Base-by-base conservation (phyloP, 2,888 invertebrate species). In the Synanthedon vespiformis region DNA sequence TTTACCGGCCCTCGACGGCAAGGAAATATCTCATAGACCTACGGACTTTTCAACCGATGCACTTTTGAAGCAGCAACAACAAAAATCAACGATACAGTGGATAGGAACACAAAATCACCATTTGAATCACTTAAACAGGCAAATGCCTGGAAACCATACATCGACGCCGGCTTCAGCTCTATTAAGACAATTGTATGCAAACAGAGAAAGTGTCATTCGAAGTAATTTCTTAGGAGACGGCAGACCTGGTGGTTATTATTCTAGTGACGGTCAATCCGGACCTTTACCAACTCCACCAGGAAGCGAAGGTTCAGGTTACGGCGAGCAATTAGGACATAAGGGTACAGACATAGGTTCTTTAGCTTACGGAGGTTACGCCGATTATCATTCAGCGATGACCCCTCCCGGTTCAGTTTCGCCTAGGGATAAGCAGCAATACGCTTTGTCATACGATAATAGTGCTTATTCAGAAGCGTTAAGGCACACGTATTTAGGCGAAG, bases 351-450 rank as follows among this genome's bases (percentile, higher is more conserved):
- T 93, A 89, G 71, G 94, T 89, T 78, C 94, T 79, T 70, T 86
- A 62, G 81, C 86, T 49, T 87, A 87, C 55, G 84, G 85, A 34
- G 90, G 92, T 47, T 90, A 90, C 60, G 93, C 93, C 58, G 95
- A 95, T 68, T 95, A 95, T 68, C 97, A 97, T 76, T 94, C 95
- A 47, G 95, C 96, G 50, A 97, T 98, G 95, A 97, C 97, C 4
- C 97, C 97, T 52, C 98, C 98, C 52, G 96, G 96, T n/a, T 97
- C 97, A 3, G 97, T 97, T 1, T 97, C 97, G 4, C 97, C 98
- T 0, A 90, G 97, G 56, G 97, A 97, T 70, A 95, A 89, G 72
- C 94, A 91, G 64, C 92, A 92, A 63, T 87, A 87, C 53, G 78
- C 86, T 4, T 63, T 88, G 77, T 68, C 89, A 57, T 77, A 90